Evolutionary conservation across 2,113 vertebrate genomes (phyloP), one percentile per base, ranked within the genome.

Genomic region (zebrafish (Danio rerio)): DNA sequence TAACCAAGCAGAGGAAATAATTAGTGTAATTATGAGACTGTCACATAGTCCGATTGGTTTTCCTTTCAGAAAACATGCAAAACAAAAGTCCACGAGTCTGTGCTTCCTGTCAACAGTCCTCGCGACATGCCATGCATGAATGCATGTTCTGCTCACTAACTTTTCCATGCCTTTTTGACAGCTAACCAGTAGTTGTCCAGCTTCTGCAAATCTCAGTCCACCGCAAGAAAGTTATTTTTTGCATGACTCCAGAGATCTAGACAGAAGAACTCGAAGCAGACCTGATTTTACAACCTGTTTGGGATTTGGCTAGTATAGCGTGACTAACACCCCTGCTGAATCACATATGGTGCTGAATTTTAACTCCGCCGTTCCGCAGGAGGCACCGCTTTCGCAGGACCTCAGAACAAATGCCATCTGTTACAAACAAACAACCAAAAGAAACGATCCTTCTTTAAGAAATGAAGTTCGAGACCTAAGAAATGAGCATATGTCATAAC

Each of bases 201-300:
- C 87, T 85, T 85, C 43, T 85, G 87, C 85, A 92, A 91, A 92
- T 93, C 89, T 89, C 89, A 84, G 83, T 89, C 89, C 89, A 87
- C 84, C 82, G 82, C 69, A 71, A 90, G 84, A 87, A 86, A 71
- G 86, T 11, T 2, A 1, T 71, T 80, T 91, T 90, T 77, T 88
- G 88, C 87, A 61, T 88, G 88, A 88, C 89, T 88, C 68, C 78
- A 52, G 89, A 87, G 89, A 90, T 88, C 78, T 82, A 90, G 91
- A 92, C 87, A 89, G 84, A 90, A 86, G 88, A 86, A 88, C 87
- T 81, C 87, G 89, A 91, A 91, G 91, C 90, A 89, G 91, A 92
- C 90, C 89, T 89, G 89, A 87, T 89, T 94, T 93, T 94, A 94
- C 91, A 93, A 94, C 93, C 91, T 93, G 93, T 93, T 93, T 92